phyloP scores from a whole-genome alignment of 2,888 invertebrate species.

The Dryococelus australis region DNA sequence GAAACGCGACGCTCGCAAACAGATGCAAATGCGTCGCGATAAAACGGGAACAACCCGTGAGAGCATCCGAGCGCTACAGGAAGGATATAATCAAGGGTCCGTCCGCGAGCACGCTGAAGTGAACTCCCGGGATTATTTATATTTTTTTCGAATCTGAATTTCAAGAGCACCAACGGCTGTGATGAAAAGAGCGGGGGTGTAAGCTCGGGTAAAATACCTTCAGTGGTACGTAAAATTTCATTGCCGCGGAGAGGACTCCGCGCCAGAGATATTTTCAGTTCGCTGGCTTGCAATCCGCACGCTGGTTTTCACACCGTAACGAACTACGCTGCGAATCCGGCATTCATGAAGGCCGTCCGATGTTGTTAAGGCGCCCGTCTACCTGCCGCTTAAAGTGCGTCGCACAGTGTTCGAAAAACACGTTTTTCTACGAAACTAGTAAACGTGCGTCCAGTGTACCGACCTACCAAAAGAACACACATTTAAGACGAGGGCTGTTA shows the following conservation, averaged over 20 bases:
- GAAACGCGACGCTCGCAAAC: background rate
- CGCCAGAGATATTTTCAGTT: background rate
- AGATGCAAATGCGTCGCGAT: slow-evolving; percentile 16
- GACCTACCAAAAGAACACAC: too few relatives aligned
- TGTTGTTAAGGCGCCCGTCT: too few relatives aligned
- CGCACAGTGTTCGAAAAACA: too few relatives aligned
- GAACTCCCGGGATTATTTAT: too few relatives aligned
- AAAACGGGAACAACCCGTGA: background rate
- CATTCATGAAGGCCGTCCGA: too few relatives aligned
- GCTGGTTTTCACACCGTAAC: too few relatives aligned
- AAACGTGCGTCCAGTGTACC: too few relatives aligned
- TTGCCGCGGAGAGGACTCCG: background rate
- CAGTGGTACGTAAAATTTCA: background rate
- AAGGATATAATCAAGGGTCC: slow-evolving; percentile 1
- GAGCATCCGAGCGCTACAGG: slow-evolving; percentile 1
- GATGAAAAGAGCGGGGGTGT: too few relatives aligned
- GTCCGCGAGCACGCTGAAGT: background rate
- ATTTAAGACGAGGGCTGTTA: too few relatives aligned
- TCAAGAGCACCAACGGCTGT: background rate
- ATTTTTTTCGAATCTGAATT: background rate
- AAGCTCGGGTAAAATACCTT: background rate
- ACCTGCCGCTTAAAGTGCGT: too few relatives aligned
- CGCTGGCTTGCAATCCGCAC: background rate
- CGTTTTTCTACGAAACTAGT: too few relatives aligned
- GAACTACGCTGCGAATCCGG: too few relatives aligned